These are phyloP conservation scores for Maccullochella peelii DNA, from an alignment of 2,113 vertebrate species.

Conservation along the genomic window DNA sequence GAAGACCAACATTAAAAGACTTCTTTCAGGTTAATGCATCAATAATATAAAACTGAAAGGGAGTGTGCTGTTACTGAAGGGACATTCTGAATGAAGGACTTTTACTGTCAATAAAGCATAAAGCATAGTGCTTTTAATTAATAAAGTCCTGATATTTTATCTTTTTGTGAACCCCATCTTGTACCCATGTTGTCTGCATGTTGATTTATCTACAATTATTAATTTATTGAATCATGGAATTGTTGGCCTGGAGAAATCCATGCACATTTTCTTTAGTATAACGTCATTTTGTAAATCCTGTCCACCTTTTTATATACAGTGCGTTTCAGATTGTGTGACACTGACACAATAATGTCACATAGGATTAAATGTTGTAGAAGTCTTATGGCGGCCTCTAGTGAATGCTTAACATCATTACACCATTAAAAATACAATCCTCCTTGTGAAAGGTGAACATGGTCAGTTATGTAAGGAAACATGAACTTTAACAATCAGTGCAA, in stretches of 20 bases:
- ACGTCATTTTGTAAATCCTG: too few relatives aligned
- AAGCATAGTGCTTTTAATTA: neutral
- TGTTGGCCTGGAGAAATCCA: neutral
- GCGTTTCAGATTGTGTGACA: neutral
- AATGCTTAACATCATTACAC: neutral
- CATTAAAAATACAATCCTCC: neutral
- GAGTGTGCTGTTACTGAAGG: neutral
- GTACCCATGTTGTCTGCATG: neutral
- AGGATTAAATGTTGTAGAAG: neutral
- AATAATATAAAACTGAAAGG: neutral
- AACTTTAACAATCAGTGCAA: neutral
- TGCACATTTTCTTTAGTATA: neutral
- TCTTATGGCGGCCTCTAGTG: slow-evolving; percentile 32
- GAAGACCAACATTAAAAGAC: neutral
- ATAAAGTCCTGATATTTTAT: neutral
- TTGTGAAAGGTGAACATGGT: neutral
- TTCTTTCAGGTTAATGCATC: neutral
- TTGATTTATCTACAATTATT: neutral
- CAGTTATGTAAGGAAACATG: neutral
- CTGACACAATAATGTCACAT: neutral
- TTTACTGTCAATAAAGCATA: neutral
- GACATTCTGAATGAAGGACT: neutral
- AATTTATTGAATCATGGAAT: neutral
- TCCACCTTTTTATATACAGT: neutral
- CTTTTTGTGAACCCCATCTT: neutral